Evolutionary conservation across 2,888 invertebrate genomes (phyloP).

Genomic region (Hoplodrina ambigua): DNA sequence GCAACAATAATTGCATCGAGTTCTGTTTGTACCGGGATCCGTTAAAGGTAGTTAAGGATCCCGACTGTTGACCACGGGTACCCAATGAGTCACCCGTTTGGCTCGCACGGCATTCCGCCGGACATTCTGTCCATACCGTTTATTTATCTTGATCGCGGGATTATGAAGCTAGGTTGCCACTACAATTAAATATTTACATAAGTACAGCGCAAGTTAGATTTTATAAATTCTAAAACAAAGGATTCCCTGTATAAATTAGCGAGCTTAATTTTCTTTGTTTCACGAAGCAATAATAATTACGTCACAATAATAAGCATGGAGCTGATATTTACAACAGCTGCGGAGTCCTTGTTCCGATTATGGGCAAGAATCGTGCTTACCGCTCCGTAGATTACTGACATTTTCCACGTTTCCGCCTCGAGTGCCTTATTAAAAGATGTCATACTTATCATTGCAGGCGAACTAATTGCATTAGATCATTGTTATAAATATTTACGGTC

Average conservation of each 20-base stretch:
- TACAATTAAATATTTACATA: conserved; percentile 65
- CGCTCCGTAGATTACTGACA: conserved; percentile 86
- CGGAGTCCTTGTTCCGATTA: conserved; percentile 89
- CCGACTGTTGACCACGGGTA: conserved; percentile 70
- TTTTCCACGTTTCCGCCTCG: conserved; percentile 89
- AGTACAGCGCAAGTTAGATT: conserved; percentile 56
- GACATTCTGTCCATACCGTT: conserved; percentile 78
- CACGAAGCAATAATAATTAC: conserved; percentile 82
- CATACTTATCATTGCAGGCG: conserved; percentile 70
- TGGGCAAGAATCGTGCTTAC: conserved; percentile 88
- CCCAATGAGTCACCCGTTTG: conserved; percentile 80
- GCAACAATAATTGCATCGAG: conserved; percentile 68
- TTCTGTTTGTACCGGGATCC: conserved; percentile 68
- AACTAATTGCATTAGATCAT: conserved; percentile 58
- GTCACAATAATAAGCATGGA: conserved; percentile 87
- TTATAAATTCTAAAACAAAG: conserved; percentile 71
- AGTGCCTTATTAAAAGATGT: conserved; percentile 88
- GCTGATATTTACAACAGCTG: conserved; percentile 89
- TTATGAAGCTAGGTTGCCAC: conserved; percentile 65
- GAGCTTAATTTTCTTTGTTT: conserved; percentile 86
- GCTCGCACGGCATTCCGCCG: conserved; percentile 80
- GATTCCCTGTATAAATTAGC: conserved; percentile 70
- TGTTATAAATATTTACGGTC: conserved; percentile 58
- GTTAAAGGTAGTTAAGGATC: conserved; percentile 74
- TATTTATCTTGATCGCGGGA: conserved; percentile 72